Evolutionary conservation across 2,888 invertebrate genomes (phyloP), one percentile per base, ranked within the genome.

Genomic region (Busseola fusca): DNA sequence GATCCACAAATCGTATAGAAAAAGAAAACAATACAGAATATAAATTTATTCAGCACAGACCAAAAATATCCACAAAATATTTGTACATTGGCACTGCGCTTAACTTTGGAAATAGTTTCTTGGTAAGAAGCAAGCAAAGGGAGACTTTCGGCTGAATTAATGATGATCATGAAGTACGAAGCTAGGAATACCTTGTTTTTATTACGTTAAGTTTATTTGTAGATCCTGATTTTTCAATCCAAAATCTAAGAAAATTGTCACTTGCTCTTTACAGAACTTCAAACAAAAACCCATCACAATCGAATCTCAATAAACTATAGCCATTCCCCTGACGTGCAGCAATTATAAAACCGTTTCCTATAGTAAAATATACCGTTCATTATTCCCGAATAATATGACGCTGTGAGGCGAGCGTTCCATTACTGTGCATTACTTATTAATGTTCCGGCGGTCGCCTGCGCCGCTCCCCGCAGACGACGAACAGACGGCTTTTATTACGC

Each of bases 361-460:
- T 59, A 80, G 80, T 77, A 72, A 34, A 34, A 78, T 76, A 73
- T 73, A 78, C 68, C 74, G 81, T 81, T 78, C 74, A 81, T 85
- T 86, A 86, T 84, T 78, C 63, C 52, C 72, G 64, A 76, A 81
- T 75, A 76, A 78, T 81, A 77, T 79, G 80, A 76, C 67, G 82
- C 67, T 56, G 64, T 59, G 81, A 73, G 71, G 76, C 71, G 83
- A 82, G 85, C 86, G 87, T 88, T 91, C 93, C 92, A 92, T 93
- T 93, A 92, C 90, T 82, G 89, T 81, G 87, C 92, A 93, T 93
- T 91, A 92, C 74, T 83, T 92, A 93, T 93, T 92, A 89, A 93
- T 88, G 88, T 85, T 69, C 64, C 56, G 73, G 83, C 72, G 80
- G 82, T 80, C 81, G 78, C 80, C 74, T 70, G 75, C 72, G 71